A percentile compares a stretch with the other conserved stretches of the same genome.
phyloP scores from a whole-genome alignment of 2,888 invertebrate species.

The Drosophila sordidula region DNA sequence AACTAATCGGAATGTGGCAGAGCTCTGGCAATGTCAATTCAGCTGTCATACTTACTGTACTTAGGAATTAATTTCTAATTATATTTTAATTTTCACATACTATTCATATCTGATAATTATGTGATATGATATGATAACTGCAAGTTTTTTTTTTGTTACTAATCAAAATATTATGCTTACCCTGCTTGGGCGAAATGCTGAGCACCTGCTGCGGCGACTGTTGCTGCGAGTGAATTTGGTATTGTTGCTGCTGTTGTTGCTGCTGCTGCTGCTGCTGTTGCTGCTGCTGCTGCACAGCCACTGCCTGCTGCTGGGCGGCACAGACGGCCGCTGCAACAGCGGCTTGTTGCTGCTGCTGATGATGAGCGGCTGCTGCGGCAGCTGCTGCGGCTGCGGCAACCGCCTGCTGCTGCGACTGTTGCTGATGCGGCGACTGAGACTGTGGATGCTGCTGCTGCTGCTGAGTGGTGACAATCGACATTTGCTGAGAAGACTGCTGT shows the following conservation, averaged over 20 bases:
- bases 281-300: constrained; percentile 83
- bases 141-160: no score
- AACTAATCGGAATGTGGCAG: constrained; percentile 45
- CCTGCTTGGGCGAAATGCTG: constrained; percentile 84
- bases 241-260: constrained; percentile 81
- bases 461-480: constrained; percentile 77
- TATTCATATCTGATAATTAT: neutral
- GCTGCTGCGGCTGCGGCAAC: constrained; percentile 79
- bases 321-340: constrained; percentile 81
- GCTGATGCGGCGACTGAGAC: constrained; percentile 75
- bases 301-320: constrained; percentile 82
- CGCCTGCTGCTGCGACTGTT: constrained; percentile 78
- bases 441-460: constrained; percentile 82
- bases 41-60: constrained; percentile 1
- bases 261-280: constrained; percentile 78
- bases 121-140: no score
- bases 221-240: constrained; percentile 85
- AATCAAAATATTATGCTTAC: constrained; percentile 66
- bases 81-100: constrained; percentile 3
- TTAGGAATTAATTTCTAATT: constrained; percentile 4
- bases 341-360: constrained; percentile 80
- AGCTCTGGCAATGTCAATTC: neutral
- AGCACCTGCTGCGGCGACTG: constrained; percentile 85
- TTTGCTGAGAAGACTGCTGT: constrained; percentile 81
- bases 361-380: constrained; percentile 79